Evolutionary conservation across 92 coral and sea anemone genomes (phyloP), one percentile per base, ranked within the genome.

Genomic region (Montipora capitata): DNA sequence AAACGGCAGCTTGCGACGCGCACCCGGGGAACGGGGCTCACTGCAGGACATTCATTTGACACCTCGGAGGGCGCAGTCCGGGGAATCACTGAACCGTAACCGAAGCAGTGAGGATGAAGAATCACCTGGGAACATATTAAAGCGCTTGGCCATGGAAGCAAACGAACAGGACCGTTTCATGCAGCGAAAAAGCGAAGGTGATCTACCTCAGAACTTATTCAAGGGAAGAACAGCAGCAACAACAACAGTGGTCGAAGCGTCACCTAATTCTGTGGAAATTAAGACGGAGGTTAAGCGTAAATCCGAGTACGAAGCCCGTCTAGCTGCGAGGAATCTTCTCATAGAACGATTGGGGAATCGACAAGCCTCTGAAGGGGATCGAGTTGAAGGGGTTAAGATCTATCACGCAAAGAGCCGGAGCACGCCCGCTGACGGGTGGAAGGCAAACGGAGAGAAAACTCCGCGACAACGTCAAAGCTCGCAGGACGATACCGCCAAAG

Each of bases 401-500:
- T 95, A 91, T 82, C 98, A 95, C 78, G 95, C 96, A 10, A 95
- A 95, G 76, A 95, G 98, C 72, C 89, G 98, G 5, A 95, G 98
- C 78, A 88, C 95, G 6, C 98, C 98, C 3, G 94, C 85, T 38
- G 98, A 91, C 16, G 85, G 68, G 54, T 83, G 84, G 44, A 38
- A 51, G 39, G 78, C 85, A 40, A 88, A 63, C 66, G 86, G 82
- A 44, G 93, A 89, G 5, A 93, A 84, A 13, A 39, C 15, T 1
- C 11, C 86, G 6, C 70, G 18, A 20, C 83, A 61, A 49, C 84
- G 92, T 18, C 91, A 88, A 48, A 74, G 90, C 9, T 91, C 96
- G 11, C 98, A 95, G 41, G 96, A 94, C 68, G 98, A 95, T 18
- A 82, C 11, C 40, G 69, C 59, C 61, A 66, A 15, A 77, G 74